Evolutionary conservation across 1,140 invertebrate species (phyloP), one percentile per base, ranked within the genome.

Genomic region (Anagrus nilaparvatae): DNA sequence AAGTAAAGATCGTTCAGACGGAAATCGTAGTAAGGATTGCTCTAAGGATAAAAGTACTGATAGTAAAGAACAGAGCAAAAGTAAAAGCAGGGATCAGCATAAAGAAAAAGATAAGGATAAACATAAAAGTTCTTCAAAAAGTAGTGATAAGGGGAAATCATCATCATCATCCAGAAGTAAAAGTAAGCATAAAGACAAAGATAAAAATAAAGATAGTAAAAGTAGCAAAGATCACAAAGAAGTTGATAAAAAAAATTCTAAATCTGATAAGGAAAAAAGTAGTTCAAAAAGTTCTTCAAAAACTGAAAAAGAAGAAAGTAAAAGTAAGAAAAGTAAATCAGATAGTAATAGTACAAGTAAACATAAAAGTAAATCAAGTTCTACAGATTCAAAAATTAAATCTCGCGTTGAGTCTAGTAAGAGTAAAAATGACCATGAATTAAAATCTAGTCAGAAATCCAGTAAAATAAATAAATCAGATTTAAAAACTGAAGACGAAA

Each of bases 341-440:
- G 55, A 55, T 20, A 53, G 52, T 2, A 51, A 37, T 28, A 60
- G 52, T 12, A 50, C 49, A 30, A 46, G 59, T 27, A 55, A 50
- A 6, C 36, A 52, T 16, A 53, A 44, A 42, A 51, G 52, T 10
- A 59, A 48, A 27, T 51, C 50, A 13, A 54, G 40, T 34, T 54
- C 48, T 6, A 51, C 49, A 10, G 44, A 32, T 33, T 53, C 52
- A 0, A 54, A 46, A 34, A 51, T 12, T 18, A 47, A 39, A 25
- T 39, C 40, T 13, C 38, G 30, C 34, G 42, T 36, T 17, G 14
- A 43, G 10, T 38, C 35, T 7, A 39, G 38, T 20, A 46, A 38
- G 33, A 42, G 14, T 46, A 31, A 34, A 5, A 36, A 43, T 16
- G 51, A 50, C 16, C 46, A 44, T 5, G 29, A 37, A 5, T 53